Evolutionary conservation across 2,888 invertebrate species (phyloP), one percentile per base, ranked within the genome.

Genomic region (Drosophila basisetae): DNA sequence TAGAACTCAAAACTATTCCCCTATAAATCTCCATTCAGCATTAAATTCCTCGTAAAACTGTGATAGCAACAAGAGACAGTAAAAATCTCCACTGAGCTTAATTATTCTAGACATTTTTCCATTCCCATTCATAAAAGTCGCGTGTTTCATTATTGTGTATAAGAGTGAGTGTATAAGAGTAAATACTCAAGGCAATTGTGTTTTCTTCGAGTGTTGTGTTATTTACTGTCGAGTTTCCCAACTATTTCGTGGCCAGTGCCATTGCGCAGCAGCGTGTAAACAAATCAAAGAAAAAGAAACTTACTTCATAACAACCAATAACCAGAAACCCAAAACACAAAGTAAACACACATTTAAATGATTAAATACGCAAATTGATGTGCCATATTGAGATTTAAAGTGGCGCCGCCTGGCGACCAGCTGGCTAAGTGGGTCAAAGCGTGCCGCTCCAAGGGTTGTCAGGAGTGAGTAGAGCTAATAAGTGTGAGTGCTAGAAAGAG

Each of bases 321-420:
- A 11, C 1, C 47, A 16, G 9, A 47, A 16, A 35, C 4, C 25
- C 16, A 39, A 39, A 70, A 37, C 16, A 25, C 18, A 35, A 58
- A 62, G 64, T 76, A 82, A 72, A 71, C 66, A 75, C 35, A 50
- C 88, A 79, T 79, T 76, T 68, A 84, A 82, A 76, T 89, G 82
- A 62, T 73, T 69, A 52, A 63, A 84, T 72, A 83, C 69, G 69
- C 78, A 71, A 90, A 83, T 90, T 83, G 70, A 80, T 90, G 78
- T 74, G 70, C 60, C 71, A 84, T 85, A 84, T 85, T 85, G 83
- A 47, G 28, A 82, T 63, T 90, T 88, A 74, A 88, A 85, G 83
- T 84, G 88, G 74, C 82, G 75, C 78, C 78, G 59, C 66, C 79
- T 78, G 52, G 31, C 59, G 54, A 71, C 66, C 76, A 76, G 63